Percentiles rank a stretch among this genome's conserved stretches.
phyloP scores from a whole-genome alignment of 2,797 vertebrate genomes.

The Paramormyrops hopkinsi region DNA sequence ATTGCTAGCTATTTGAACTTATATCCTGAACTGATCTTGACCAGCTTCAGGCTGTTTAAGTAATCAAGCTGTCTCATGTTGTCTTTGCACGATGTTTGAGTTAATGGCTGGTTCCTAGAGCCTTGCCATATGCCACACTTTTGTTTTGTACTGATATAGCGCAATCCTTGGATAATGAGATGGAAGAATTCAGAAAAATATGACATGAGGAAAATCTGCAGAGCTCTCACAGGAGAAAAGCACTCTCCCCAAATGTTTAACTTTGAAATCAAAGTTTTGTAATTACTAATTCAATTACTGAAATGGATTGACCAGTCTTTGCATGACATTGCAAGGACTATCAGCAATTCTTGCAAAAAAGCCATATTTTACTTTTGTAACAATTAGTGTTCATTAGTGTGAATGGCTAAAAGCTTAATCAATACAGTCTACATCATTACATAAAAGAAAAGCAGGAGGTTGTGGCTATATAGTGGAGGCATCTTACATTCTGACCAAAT shows the following conservation, averaged over 20 bases:
- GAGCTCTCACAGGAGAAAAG: neutral
- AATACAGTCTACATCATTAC: neutral
- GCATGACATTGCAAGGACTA: neutral
- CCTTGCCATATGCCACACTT: neutral
- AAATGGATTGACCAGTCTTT: neutral
- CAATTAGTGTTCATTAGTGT: constrained; percentile 4
- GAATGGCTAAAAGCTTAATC: neutral
- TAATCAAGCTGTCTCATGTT: constrained; percentile 12
- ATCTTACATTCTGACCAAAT: neutral
- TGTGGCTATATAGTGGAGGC: neutral
- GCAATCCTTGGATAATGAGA: neutral
- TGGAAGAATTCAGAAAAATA: neutral
- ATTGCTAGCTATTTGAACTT: constrained; percentile 58
- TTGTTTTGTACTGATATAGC: neutral
- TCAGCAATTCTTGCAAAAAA: neutral
- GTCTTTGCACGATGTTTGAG: neutral
- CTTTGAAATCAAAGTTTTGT: neutral
- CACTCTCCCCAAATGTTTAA: neutral
- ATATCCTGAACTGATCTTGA: constrained; percentile 55
- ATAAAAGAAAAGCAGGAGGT: neutral
- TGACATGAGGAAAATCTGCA: neutral
- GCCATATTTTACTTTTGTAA: neutral
- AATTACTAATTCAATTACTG: neutral
- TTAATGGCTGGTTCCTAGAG: neutral
- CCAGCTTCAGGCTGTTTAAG: constrained; percentile 30